A percentile compares a stretch with the other conserved stretches of the same genome.
These are phyloP conservation scores for Nephila pilipes DNA, from an alignment of 1,140 invertebrate genomes.

Conservation along the genomic window DNA sequence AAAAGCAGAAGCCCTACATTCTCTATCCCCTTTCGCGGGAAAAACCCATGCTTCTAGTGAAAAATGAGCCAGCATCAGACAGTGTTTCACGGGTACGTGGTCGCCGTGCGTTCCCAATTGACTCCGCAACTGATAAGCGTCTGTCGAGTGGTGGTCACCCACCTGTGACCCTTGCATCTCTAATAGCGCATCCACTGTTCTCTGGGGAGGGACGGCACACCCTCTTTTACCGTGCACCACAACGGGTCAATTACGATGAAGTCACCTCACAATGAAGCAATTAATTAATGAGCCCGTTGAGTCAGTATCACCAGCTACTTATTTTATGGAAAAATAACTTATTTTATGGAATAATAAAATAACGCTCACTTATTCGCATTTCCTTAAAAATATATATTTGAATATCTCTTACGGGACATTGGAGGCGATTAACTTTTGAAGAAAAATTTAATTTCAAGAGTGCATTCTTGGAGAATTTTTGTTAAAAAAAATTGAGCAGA, in stretches of 20 bases:
- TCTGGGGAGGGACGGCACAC: background rate
- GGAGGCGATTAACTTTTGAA: no score
- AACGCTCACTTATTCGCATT: no score
- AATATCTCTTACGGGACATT: no score
- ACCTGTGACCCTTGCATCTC: slow-evolving; percentile 22
- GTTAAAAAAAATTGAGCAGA: no score
- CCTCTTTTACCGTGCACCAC: background rate
- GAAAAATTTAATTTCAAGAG: no score
- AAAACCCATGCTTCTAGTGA: no score
- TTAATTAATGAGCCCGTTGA: background rate
- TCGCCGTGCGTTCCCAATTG: slow-evolving; percentile 37
- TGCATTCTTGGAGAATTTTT: no score
- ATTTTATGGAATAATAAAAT: background rate
- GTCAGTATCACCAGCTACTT: background rate
- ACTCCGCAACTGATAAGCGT: slow-evolving; percentile 52
- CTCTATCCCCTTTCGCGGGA: no score
- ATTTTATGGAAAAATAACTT: background rate
- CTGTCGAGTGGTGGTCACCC: slow-evolving; percentile 26
- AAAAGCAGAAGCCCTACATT: no score
- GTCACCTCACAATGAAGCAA: background rate
- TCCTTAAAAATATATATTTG: no score
- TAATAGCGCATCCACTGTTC: background rate
- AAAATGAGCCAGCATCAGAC: no score
- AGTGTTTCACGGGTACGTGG: background rate
- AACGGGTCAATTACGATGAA: slow-evolving; percentile 9